phyloP scores from a whole-genome alignment of 35 echinoderm and acorn worm species.

The Lytechinus pictus region DNA sequence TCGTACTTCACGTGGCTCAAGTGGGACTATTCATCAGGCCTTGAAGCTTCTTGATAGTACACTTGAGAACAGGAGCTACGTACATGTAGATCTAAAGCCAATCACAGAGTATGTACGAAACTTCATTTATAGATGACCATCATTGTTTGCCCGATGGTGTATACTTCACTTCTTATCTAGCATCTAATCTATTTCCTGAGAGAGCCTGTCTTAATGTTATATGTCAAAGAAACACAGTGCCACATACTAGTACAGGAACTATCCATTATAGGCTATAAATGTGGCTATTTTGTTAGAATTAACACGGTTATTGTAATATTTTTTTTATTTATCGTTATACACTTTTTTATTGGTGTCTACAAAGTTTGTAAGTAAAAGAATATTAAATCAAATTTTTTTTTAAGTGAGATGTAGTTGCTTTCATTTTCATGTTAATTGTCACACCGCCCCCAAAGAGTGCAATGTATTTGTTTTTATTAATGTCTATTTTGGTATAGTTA shows the following conservation, averaged over 20 bases:
- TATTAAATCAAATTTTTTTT: too few relatives aligned
- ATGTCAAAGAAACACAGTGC: constrained; percentile 8
- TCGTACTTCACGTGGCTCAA: constrained; percentile 54
- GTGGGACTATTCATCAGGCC: constrained; percentile 48
- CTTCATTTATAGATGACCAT: constrained; percentile 61
- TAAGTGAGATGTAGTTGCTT: too few relatives aligned
- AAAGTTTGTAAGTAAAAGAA: too few relatives aligned
- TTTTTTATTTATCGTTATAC: too few relatives aligned
- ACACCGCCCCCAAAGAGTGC: too few relatives aligned
- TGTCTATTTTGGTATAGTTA: too few relatives aligned
- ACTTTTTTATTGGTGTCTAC: too few relatives aligned
- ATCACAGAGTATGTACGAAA: constrained; percentile 61
- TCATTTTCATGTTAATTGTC: too few relatives aligned
- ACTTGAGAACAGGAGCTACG: constrained; percentile 81
- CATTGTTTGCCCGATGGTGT: constrained; percentile 68
- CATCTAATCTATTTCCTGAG: constrained; percentile 64
- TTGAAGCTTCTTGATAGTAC: constrained; percentile 73
- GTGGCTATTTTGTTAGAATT: too few relatives aligned
- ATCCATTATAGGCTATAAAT: not conserved
- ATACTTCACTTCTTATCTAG: constrained; percentile 55
- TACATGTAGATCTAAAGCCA: constrained; percentile 53
- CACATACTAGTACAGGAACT: not conserved
- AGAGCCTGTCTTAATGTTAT: constrained; percentile 55
- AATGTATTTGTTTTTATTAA: too few relatives aligned
- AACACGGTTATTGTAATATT: too few relatives aligned